Percentiles rank a stretch among this genome's conserved stretches.
phyloP scores from a whole-genome alignment of 2,113 vertebrate genomes.

The Leptocoma aspasia region DNA sequence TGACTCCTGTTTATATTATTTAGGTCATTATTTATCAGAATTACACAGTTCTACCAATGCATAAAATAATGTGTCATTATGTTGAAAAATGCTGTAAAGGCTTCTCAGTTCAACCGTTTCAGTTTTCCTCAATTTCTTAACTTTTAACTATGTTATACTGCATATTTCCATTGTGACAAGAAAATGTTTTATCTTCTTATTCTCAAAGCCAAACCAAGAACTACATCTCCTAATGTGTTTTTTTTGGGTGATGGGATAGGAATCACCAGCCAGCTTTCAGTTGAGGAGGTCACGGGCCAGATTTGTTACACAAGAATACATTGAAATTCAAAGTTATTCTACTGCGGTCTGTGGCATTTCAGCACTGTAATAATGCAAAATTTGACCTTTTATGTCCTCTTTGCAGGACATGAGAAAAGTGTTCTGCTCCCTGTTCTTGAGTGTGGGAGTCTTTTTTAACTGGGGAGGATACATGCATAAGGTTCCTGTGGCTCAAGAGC shows the following conservation, averaged over 20 bases:
- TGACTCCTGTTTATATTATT: not conserved
- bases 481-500: not conserved
- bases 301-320: constrained; percentile 11
- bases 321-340: not conserved
- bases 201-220: not conserved
- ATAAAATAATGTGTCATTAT: not conserved
- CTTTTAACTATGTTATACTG: not conserved
- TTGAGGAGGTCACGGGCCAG: not conserved
- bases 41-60: not conserved
- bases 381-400: not conserved
- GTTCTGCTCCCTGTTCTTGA: fast-evolving
- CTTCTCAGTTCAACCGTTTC: not conserved
- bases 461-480: not conserved
- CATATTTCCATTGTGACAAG: not conserved
- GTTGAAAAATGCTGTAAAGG: not conserved
- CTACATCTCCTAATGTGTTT: not conserved
- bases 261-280: not conserved
- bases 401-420: not conserved
- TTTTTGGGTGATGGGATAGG: not conserved
- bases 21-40: constrained; percentile 23
- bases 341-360: constrained; percentile 5
- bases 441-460: not conserved
- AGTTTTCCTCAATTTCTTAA: constrained; percentile 14
- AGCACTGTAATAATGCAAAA: not conserved
- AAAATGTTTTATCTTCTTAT: constrained; percentile 2